A percentile compares a stretch with the other conserved stretches of the same genome.
These are phyloP conservation scores for Discoglossus pictus DNA, from an alignment of 2,797 vertebrate genomes.

Conservation along the genomic window DNA sequence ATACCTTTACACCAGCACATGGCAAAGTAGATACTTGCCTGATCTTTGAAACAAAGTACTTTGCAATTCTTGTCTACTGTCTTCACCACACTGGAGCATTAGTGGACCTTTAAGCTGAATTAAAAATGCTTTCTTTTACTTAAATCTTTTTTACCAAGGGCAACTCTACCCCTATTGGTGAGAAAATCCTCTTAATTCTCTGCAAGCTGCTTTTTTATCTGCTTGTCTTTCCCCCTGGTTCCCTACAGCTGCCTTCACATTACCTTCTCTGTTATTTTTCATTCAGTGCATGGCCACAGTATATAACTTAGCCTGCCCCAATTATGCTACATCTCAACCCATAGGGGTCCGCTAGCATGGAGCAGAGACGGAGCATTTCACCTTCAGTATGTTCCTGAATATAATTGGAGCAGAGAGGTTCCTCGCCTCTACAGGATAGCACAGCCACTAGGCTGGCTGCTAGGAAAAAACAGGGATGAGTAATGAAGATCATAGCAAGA, in stretches of 20 bases:
- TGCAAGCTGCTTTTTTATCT: conserved; percentile 18
- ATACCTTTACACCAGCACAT: too few relatives aligned
- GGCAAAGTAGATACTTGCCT: too few relatives aligned
- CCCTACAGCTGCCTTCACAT: conserved; percentile 35
- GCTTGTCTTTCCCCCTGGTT: conserved; percentile 23
- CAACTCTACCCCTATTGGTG: conserved; percentile 23
- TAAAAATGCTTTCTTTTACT: conserved; percentile 3
- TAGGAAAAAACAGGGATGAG: conserved; percentile 41
- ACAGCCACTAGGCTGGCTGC: conserved; percentile 39
- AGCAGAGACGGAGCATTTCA: conserved; percentile 49
- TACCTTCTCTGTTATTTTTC: conserved; percentile 44
- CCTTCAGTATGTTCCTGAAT: conserved; percentile 42
- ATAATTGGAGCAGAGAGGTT: conserved; percentile 43
- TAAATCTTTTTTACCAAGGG: conserved; percentile 28
- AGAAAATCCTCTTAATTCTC: conserved; percentile 37
- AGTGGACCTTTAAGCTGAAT: too few relatives aligned
- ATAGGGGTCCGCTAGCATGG: conserved; percentile 46
- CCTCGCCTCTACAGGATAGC: conserved; percentile 46
- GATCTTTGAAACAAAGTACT: too few relatives aligned
- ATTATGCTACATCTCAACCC: conserved; percentile 47
- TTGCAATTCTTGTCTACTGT: too few relatives aligned
- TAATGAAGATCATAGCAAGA: conserved; percentile 44
- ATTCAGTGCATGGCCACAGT: conserved; percentile 37
- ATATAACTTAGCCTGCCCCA: conserved; percentile 37
- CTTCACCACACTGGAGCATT: too few relatives aligned